phyloP scores from a whole-genome alignment of 2,797 vertebrate genomes.

The Macrochelys suwanniensis region DNA sequence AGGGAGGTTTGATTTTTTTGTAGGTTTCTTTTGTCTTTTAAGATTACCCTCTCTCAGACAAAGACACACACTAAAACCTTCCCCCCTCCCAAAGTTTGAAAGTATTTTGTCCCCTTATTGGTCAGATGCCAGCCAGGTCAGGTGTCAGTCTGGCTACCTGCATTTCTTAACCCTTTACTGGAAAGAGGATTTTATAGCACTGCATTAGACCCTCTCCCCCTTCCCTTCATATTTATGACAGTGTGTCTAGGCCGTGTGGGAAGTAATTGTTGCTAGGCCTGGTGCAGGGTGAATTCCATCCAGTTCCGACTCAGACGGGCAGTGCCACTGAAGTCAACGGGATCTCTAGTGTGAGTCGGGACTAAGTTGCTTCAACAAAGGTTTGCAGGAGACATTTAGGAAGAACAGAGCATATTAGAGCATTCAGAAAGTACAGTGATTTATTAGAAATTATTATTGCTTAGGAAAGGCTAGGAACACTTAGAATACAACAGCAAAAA shows the following conservation, averaged over 20 bases:
- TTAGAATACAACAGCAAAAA: slow-evolving; percentile 17
- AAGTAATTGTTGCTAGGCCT: background rate
- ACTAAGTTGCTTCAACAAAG: background rate
- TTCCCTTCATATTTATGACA: no score
- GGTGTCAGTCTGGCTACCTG: no score
- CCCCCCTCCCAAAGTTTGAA: no score
- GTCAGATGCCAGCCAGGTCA: no score
- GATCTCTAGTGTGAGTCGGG: background rate
- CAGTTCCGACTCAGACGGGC: background rate
- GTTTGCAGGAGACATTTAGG: background rate
- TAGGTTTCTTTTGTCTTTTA: no score
- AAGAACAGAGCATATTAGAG: background rate
- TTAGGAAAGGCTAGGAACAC: background rate
- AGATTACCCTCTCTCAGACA: no score
- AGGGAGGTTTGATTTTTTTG: no score
- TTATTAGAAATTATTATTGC: slow-evolving; percentile 34
- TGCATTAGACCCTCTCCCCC: no score
- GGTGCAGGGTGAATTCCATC: background rate
- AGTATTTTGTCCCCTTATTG: no score
- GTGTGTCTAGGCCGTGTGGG: background rate
- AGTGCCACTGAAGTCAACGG: background rate
- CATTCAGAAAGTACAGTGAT: slow-evolving; percentile 22
- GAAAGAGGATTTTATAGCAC: no score
- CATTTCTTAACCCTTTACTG: no score
- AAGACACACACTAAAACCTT: no score